Conservation (phyloP, 2,888 invertebrate genomes). For the Agonum fuliginosum region DNA sequence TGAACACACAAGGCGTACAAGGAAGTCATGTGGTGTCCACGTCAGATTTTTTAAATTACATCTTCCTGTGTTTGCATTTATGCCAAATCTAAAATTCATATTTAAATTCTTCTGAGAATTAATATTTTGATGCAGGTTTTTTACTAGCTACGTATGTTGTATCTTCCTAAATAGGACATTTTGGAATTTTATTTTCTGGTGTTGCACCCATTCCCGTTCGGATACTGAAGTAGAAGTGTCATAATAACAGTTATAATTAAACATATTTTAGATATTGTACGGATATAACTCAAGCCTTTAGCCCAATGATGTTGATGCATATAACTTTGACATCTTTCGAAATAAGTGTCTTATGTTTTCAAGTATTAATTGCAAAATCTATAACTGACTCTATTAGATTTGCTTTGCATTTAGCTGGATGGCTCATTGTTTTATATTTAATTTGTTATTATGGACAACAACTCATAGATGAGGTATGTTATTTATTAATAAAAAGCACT, state of each 20-base stretch:
- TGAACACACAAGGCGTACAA: too few relatives aligned
- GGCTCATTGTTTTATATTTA: constrained; percentile 64
- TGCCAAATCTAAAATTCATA: too few relatives aligned
- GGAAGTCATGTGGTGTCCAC: too few relatives aligned
- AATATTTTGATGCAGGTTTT: too few relatives aligned
- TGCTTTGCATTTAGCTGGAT: constrained; percentile 64
- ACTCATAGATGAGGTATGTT: constrained; percentile 65
- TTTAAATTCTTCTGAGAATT: too few relatives aligned
- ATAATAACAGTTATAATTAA: too few relatives aligned
- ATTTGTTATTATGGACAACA: constrained; percentile 65
- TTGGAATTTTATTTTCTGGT: too few relatives aligned
- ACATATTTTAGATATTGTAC: constrained; percentile 62
- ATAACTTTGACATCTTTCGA: constrained; percentile 65
- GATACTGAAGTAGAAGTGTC: background rate
- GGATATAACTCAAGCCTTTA: constrained; percentile 64
- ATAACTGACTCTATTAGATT: constrained; percentile 64
- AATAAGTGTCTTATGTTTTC: constrained; percentile 65
- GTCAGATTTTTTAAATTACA: too few relatives aligned
- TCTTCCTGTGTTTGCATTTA: too few relatives aligned
- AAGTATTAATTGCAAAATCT: constrained; percentile 63
- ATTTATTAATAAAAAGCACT: too few relatives aligned
- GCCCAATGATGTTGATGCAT: constrained; percentile 64
- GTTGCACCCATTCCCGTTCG: background rate
- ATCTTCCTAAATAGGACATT: too few relatives aligned
- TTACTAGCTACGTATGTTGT: too few relatives aligned